phyloP scores from a whole-genome alignment of 2,113 vertebrate species.

The Engystomops pustulosus region DNA sequence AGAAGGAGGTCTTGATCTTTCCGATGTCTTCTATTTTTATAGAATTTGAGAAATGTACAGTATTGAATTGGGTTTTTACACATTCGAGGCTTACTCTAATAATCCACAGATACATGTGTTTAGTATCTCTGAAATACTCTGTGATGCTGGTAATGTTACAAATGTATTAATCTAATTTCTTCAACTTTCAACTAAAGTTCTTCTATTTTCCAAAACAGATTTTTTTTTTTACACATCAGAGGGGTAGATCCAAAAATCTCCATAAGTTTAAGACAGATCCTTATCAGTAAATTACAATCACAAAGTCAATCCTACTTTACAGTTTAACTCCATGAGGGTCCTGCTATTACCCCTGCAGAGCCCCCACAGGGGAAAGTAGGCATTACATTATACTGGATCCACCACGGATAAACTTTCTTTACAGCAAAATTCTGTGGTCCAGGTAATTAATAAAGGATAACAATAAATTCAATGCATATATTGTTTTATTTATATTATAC shows the following conservation, averaged over 20 bases:
- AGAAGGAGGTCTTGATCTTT: too few species aligned
- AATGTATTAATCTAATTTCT: too few species aligned
- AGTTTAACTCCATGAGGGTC: not conserved
- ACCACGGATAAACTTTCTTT: too few species aligned
- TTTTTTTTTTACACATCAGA: not conserved
- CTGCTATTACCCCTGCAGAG: not conserved
- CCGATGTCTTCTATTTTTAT: too few species aligned
- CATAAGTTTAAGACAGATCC: not conserved
- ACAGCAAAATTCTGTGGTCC: too few species aligned
- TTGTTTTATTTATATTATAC: too few species aligned
- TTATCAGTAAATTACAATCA: not conserved
- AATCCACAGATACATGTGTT: not conserved
- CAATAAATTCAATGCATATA: too few species aligned
- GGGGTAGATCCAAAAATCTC: not conserved
- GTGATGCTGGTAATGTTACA: not conserved
- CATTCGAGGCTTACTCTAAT: too few species aligned
- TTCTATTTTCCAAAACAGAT: not conserved
- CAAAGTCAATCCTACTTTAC: not conserved
- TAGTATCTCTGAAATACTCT: not conserved
- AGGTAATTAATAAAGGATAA: too few species aligned
- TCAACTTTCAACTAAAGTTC: not conserved
- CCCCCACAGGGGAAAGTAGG: not conserved
- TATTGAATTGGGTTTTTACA: too few species aligned
- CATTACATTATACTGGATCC: not conserved
- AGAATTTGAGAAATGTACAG: too few species aligned